A percentile compares a stretch with the other conserved stretches of the same genome.
Conservation (phyloP, 2,113 vertebrate genomes). For the Clinocottus analis region DNA sequence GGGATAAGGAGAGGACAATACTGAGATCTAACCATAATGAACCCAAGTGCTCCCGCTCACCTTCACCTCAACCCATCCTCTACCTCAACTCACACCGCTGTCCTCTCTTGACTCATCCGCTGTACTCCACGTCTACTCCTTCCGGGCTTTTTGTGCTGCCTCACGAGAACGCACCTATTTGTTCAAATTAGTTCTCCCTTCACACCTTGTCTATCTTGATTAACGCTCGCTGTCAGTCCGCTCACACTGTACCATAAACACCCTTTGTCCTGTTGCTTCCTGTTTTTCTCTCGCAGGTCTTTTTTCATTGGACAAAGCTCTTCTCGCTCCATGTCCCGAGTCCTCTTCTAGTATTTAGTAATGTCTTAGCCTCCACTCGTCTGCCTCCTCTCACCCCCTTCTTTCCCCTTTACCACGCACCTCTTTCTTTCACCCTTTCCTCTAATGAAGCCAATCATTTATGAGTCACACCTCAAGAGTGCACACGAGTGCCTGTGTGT, state of each 20-base stretch:
- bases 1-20: conserved; percentile 50
- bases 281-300: background rate
- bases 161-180: background rate
- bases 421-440: conserved; percentile 45
- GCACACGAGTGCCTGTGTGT: conserved; percentile 13
- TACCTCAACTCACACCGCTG: background rate
- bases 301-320: background rate
- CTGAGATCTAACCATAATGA: conserved; percentile 58
- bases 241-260: background rate
- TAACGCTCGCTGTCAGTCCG: background rate
- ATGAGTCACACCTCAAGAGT: conserved; percentile 62
- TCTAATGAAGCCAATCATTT: conserved; percentile 76
- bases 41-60: conserved; percentile 45
- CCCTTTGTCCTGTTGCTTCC: background rate
- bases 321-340: conserved; percentile 23
- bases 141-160: conserved; percentile 24
- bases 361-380: conserved; percentile 24
- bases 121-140: background rate
- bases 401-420: conserved; percentile 30
- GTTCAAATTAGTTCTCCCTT: background rate
- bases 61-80: conserved; percentile 16
- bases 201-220: background rate
- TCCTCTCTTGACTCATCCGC: conserved; percentile 14
- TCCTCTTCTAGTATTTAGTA: conserved; percentile 31
- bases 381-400: conserved; percentile 12